Conservation (phyloP, 2,888 invertebrate genomes). For the Anthrax anthrax region DNA sequence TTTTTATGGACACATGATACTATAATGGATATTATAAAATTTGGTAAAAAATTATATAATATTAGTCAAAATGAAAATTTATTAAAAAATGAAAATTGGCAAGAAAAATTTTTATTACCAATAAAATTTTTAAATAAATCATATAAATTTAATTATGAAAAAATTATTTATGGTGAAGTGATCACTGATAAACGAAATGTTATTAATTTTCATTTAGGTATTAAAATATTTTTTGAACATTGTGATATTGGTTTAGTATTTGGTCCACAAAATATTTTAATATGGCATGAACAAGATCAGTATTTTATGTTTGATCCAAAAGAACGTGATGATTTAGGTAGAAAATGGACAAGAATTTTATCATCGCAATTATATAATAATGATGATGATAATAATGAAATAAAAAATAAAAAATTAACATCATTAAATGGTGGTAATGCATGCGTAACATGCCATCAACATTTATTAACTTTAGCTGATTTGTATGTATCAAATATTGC, state of each 20-base stretch:
- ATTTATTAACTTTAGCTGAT: slow-evolving; percentile 26
- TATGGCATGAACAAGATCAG: slow-evolving; percentile 32
- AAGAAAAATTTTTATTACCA: slow-evolving; percentile 2
- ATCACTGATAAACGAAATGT: neutral
- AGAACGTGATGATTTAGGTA: slow-evolving; percentile 24
- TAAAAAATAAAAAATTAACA: neutral
- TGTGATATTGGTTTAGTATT: slow-evolving; percentile 28
- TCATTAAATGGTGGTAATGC: slow-evolving; percentile 24
- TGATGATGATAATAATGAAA: neutral
- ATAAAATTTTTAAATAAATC: slow-evolving; percentile 7
- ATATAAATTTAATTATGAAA: slow-evolving; percentile 13
- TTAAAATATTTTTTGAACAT: slow-evolving; percentile 27
- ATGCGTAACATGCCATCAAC: slow-evolving; percentile 30
- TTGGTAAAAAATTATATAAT: slow-evolving; percentile 27
- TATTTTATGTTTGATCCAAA: slow-evolving; percentile 37
- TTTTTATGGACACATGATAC: slow-evolving; percentile 29
- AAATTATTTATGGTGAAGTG: slow-evolving; percentile 24
- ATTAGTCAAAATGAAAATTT: slow-evolving; percentile 11
- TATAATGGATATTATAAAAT: slow-evolving; percentile 27
- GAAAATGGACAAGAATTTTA: slow-evolving; percentile 15
- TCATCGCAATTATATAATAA: slow-evolving; percentile 5
- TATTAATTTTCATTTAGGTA: slow-evolving; percentile 20
- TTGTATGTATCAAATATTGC: slow-evolving; percentile 30
- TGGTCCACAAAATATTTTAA: slow-evolving; percentile 30
- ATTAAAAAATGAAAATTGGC: slow-evolving; percentile 8